phyloP scores from a whole-genome alignment of 2,797 vertebrate species.

The Coregonus ussuriensis region DNA sequence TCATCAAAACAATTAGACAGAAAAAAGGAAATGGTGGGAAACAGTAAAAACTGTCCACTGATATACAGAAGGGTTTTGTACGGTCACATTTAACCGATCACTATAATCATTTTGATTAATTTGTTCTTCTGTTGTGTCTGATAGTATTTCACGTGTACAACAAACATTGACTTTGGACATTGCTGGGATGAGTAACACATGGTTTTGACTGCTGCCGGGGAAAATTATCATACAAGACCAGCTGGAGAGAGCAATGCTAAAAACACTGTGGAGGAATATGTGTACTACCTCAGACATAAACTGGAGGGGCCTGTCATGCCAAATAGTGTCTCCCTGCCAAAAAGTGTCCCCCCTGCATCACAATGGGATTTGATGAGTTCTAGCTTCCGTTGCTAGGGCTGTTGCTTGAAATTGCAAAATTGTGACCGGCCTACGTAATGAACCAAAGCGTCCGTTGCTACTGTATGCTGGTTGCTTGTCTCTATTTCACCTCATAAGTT shows the following conservation, averaged over 20 bases:
- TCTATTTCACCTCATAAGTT: too few species aligned
- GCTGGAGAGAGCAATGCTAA: slow-evolving; percentile 78
- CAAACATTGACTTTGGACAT: not conserved
- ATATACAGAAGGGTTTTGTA: slow-evolving; percentile 11
- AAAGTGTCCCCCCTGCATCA: too few species aligned
- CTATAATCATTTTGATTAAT: slow-evolving; percentile 61
- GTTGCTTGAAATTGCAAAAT: too few species aligned
- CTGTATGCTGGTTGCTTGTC: too few species aligned
- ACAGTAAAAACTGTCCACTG: slow-evolving; percentile 70
- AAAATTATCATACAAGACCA: slow-evolving; percentile 85
- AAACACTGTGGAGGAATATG: slow-evolving; percentile 83
- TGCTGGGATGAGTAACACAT: not conserved
- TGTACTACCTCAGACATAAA: slow-evolving; percentile 82
- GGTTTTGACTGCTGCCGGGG: slow-evolving; percentile 58
- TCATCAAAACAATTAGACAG: too few species aligned
- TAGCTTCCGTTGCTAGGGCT: too few species aligned
- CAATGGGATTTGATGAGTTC: too few species aligned
- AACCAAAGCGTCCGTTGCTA: slow-evolving; percentile 48
- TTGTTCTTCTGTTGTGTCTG: not conserved
- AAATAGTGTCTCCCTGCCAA: too few species aligned
- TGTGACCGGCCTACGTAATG: too few species aligned
- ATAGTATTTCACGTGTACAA: not conserved
- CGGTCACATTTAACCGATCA: not conserved
- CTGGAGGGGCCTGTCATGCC: slow-evolving; percentile 56
- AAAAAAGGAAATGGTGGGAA: too few species aligned